These are phyloP conservation scores for Rhynchonycteris naso DNA, from an alignment of 2,797 vertebrate species.

Conservation along the genomic window DNA sequence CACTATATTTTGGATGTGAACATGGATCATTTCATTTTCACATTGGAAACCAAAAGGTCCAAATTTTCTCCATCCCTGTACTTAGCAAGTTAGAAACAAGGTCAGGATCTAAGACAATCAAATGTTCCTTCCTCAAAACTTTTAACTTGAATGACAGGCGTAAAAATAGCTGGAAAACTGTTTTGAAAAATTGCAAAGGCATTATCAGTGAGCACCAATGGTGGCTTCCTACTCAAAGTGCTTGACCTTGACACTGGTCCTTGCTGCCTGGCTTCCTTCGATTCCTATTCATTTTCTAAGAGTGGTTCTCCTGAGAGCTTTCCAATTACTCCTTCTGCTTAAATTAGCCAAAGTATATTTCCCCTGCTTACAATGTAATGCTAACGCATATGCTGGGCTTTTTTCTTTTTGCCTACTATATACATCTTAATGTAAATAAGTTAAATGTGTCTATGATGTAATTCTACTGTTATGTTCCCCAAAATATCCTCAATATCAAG, in stretches of 20 bases:
- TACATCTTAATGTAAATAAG: background rate
- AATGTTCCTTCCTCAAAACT: background rate
- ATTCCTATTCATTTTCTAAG: background rate
- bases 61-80: background rate
- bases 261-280: background rate
- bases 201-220: background rate
- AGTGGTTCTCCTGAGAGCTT: background rate
- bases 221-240: background rate
- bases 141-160: background rate
- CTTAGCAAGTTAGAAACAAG: background rate
- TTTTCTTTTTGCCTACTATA: background rate
- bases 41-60: background rate
- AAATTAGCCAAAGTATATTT: conserved; percentile 32
- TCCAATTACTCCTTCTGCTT: background rate
- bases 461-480: background rate
- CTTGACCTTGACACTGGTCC: background rate
- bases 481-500: conserved; percentile 19
- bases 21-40: conserved; percentile 15
- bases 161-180: conserved; percentile 23
- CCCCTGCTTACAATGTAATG: conserved; percentile 2
- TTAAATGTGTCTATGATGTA: background rate
- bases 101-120: background rate
- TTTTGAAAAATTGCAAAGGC: background rate
- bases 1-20: background rate
- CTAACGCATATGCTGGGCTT: background rate